A percentile compares a stretch with the other conserved stretches of the same genome.
Evolutionary conservation across 1,140 invertebrate species (phyloP).

Genomic region (Drosophila arawakana): DNA sequence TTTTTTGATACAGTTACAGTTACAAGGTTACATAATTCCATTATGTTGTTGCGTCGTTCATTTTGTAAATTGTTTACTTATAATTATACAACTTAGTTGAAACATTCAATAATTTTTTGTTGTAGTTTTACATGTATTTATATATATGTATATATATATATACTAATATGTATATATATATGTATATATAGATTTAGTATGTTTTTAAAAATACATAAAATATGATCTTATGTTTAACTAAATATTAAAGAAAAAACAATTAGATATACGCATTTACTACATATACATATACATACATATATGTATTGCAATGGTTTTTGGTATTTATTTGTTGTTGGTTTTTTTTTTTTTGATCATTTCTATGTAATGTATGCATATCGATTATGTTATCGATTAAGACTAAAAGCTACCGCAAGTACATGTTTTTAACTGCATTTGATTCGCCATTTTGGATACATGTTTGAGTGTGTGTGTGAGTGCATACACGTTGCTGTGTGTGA

Average conservation of each 20-base stretch:
- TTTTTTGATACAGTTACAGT: conserved; percentile 18
- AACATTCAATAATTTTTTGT: conserved; percentile 78
- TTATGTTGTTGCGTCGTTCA: conserved; percentile 56
- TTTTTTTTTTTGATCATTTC: conserved; percentile 2
- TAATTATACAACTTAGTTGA: conserved; percentile 82
- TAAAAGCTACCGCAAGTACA: conserved; percentile 48
- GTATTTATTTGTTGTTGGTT: background rate
- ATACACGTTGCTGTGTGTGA: conserved; percentile 2
- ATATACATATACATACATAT: conserved; percentile 21
- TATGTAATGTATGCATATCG: conserved; percentile 8
- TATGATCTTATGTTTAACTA: conserved; percentile 77
- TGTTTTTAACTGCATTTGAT: conserved; percentile 50
- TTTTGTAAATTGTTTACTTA: conserved; percentile 60
- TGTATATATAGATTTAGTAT: too few relatives aligned
- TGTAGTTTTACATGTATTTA: conserved; percentile 30
- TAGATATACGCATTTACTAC: conserved; percentile 32
- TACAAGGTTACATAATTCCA: conserved; percentile 67
- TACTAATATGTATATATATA: too few relatives aligned
- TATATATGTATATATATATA: too few relatives aligned
- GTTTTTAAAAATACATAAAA: conserved; percentile 71
- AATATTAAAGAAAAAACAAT: conserved; percentile 75
- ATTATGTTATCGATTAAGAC: conserved; percentile 27
- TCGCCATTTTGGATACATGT: conserved; percentile 37
- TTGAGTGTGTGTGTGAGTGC: conserved; percentile 1
- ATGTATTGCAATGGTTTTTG: conserved; percentile 3